phyloP scores from a whole-genome alignment of 2,797 vertebrate species.

The Mormyrops boulengeri region DNA sequence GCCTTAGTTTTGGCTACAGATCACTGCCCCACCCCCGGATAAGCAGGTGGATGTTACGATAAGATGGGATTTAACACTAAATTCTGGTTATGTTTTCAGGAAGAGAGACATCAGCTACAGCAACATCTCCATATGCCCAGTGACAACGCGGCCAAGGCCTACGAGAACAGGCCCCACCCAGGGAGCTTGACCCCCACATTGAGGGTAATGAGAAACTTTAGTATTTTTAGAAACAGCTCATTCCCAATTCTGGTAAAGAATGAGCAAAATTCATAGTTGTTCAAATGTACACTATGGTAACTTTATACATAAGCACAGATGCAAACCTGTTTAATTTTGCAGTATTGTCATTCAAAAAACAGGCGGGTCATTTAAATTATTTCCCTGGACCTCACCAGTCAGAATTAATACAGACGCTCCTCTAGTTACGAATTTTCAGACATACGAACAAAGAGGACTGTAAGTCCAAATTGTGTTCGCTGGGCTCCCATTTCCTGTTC shows the following conservation, averaged over 20 bases:
- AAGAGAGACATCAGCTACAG: slow-evolving; percentile 79
- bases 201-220: slow-evolving; percentile 66
- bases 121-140: slow-evolving; percentile 62
- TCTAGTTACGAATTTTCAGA: not conserved
- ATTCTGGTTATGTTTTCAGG: slow-evolving; percentile 58
- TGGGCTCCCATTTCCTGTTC: not conserved
- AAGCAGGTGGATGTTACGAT: not conserved
- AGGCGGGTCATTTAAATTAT: not conserved
- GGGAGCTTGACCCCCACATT: slow-evolving; percentile 73
- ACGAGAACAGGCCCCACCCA: slow-evolving; percentile 73
- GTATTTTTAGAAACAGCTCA: not conserved
- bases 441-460: not conserved
- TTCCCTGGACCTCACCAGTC: not conserved
- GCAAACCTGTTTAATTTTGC: not conserved
- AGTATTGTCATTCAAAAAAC: not conserved
- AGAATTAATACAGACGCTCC: not conserved
- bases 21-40: not conserved
- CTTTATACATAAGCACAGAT: not conserved
- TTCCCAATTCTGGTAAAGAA: not conserved
- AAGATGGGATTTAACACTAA: not conserved
- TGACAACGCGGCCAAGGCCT: slow-evolving; percentile 69
- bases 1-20: not conserved
- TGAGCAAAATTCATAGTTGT: not conserved
- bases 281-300: not conserved
- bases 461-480: not conserved